Evolutionary conservation across 1,140 invertebrate species (phyloP).

Genomic region (Temnothorax curvispinosus): DNA sequence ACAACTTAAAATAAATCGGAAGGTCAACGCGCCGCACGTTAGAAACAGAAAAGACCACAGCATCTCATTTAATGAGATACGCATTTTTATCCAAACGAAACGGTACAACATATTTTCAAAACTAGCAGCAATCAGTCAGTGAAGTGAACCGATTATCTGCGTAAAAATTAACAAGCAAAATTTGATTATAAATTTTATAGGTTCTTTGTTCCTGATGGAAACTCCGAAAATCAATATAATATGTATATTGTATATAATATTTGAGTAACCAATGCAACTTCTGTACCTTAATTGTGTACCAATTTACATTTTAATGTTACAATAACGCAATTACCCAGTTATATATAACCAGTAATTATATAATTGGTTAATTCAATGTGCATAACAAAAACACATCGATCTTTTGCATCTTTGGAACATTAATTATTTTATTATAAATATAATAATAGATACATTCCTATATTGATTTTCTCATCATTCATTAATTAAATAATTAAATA

Average conservation of each 20-base stretch:
- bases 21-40: background rate
- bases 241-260: background rate
- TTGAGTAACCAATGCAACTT: background rate
- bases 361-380: background rate
- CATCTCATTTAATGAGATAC: background rate
- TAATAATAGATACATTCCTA: background rate
- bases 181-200: background rate
- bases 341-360: background rate
- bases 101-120: background rate
- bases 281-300: background rate
- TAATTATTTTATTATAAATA: conserved; percentile 4
- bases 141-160: background rate
- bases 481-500: background rate
- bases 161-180: background rate
- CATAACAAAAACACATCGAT: background rate
- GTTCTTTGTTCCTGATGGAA: background rate
- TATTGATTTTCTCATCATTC: background rate
- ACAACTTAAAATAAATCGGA: conserved; percentile 32
- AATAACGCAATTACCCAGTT: background rate
- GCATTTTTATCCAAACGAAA: background rate
- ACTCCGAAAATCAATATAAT: background rate
- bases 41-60: background rate
- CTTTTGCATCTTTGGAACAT: background rate
- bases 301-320: background rate
- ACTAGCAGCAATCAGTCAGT: background rate